phyloP scores from a whole-genome alignment of 1,140 invertebrate genomes.

The Hesperophylax magnus region DNA sequence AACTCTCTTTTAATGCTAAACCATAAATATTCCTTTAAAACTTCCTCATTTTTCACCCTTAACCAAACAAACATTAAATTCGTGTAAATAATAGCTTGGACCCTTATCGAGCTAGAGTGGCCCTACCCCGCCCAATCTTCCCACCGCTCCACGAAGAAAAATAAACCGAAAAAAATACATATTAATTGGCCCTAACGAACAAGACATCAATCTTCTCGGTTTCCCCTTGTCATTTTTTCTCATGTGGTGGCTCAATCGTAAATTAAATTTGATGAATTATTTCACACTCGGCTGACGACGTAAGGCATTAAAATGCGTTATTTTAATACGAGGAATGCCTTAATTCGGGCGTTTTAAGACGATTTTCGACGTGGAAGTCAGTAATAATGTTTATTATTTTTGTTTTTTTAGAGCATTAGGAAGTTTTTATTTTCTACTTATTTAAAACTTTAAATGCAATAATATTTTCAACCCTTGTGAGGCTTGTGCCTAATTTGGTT shows the following conservation, averaged over 20 bases:
- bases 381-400: no score
- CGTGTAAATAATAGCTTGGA: neutral
- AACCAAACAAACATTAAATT: no score
- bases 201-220: conserved; percentile 21
- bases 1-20: neutral
- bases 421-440: no score
- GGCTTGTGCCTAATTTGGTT: no score
- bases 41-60: no score
- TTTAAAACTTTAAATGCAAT: no score
- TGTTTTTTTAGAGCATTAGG: no score
- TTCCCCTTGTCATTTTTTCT: neutral
- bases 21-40: neutral
- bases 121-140: neutral
- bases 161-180: neutral
- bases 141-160: neutral
- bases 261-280: conserved; percentile 31
- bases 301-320: neutral
- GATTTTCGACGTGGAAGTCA: no score
- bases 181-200: conserved; percentile 22
- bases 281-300: neutral
- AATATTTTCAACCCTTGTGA: no score
- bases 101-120: neutral
- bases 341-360: no score
- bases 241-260: neutral
- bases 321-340: no score